Conservation (phyloP, 2,888 invertebrate genomes). For the Trichopria drosophilae region DNA sequence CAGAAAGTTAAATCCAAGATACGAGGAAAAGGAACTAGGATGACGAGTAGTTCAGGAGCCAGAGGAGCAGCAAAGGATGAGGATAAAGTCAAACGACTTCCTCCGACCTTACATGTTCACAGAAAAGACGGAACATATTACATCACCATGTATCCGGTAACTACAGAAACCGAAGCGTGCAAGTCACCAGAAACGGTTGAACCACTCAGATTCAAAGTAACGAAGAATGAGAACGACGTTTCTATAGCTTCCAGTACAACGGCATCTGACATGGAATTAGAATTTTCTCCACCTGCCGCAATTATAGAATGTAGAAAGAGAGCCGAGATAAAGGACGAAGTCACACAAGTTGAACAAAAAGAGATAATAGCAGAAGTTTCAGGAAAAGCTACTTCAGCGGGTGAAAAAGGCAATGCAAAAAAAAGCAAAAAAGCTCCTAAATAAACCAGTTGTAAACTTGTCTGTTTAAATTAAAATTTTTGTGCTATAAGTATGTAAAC, state of each 20-base stretch:
- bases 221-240: conserved; percentile 37
- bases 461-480: no score
- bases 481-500: no score
- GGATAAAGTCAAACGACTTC: conserved; percentile 31
- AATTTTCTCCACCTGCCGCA: conserved; percentile 44
- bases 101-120: conserved; percentile 46
- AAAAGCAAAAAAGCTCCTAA: no score
- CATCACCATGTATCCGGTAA: conserved; percentile 45
- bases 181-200: conserved; percentile 29
- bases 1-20: conserved; percentile 3
- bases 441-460: no score
- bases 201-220: conserved; percentile 45
- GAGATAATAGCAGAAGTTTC: conserved; percentile 43
- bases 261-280: conserved; percentile 45
- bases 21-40: conserved; percentile 2
- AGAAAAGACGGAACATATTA: conserved; percentile 46
- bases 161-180: conserved; percentile 26
- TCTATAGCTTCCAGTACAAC: conserved; percentile 36
- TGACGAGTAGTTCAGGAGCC: no score
- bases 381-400: no score
- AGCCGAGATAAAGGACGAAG: conserved; percentile 30
- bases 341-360: conserved; percentile 42
- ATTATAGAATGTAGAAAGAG: conserved; percentile 33
- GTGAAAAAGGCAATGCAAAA: no score
- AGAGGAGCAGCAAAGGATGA: no score